A percentile compares a stretch with the other conserved stretches of the same genome.
Conservation (phyloP, 2,113 vertebrate species). For the Perca schrenkii region DNA sequence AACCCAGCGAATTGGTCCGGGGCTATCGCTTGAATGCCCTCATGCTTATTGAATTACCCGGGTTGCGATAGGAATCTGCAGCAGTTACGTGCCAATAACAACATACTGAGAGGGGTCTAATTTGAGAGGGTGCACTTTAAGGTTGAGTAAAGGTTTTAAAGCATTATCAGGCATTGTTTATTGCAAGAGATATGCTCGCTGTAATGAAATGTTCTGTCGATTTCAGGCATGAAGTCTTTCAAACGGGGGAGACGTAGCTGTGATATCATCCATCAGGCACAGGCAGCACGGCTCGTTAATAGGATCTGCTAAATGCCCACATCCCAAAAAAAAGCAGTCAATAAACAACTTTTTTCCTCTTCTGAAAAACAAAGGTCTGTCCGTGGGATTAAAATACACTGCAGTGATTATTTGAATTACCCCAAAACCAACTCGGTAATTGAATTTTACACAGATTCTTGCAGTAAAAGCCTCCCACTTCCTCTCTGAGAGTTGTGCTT, state of each 20-base stretch:
- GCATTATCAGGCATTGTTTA: slow-evolving; percentile 76
- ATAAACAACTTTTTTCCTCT: slow-evolving; percentile 23
- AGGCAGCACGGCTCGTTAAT: slow-evolving; percentile 13
- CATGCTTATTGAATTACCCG: slow-evolving; percentile 86
- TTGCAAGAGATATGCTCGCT: slow-evolving; percentile 55
- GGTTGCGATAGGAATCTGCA: slow-evolving; percentile 85
- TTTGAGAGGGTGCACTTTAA: slow-evolving; percentile 75
- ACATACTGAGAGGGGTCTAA: slow-evolving; percentile 80
- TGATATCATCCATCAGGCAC: slow-evolving; percentile 24
- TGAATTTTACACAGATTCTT: slow-evolving; percentile 66
- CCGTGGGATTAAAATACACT: slow-evolving; percentile 53
- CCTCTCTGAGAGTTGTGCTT: slow-evolving; percentile 37
- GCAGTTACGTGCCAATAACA: slow-evolving; percentile 84
- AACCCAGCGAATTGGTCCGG: slow-evolving; percentile 63
- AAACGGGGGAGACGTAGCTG: slow-evolving; percentile 13
- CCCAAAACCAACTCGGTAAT: slow-evolving; percentile 60
- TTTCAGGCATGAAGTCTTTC: slow-evolving; percentile 67
- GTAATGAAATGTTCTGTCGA: slow-evolving; percentile 74
- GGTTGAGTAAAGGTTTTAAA: slow-evolving; percentile 78
- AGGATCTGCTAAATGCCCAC: slow-evolving; percentile 30
- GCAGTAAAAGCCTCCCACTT: slow-evolving; percentile 48
- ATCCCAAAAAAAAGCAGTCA: neutral
- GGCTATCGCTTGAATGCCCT: slow-evolving; percentile 75
- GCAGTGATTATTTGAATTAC: slow-evolving; percentile 62
- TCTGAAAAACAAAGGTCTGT: slow-evolving; percentile 48